Conservation (phyloP, 30 jellyfish, hydroid and myxozoan genomes). For the Hydractinia echinata region DNA sequence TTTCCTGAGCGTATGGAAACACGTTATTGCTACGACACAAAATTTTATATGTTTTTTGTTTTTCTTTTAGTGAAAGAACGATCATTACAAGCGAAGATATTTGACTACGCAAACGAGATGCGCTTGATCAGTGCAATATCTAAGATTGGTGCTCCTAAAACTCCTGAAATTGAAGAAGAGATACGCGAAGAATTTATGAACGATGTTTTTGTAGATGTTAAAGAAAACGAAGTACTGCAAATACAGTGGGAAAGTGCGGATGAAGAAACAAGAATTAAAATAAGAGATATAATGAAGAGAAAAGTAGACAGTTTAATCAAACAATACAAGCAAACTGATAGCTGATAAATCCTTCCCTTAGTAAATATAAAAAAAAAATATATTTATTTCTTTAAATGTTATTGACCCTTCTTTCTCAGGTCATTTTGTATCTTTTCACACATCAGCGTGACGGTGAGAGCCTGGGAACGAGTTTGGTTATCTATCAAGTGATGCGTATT, state of each 20-base stretch:
- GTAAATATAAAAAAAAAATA: too few relatives aligned
- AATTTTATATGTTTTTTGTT: neutral
- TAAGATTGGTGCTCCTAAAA: conserved; percentile 59
- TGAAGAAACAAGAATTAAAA: conserved; percentile 41
- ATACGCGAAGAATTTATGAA: conserved; percentile 57
- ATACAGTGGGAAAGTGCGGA: conserved; percentile 59
- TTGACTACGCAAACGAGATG: conserved; percentile 36
- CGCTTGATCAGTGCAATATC: conserved; percentile 72
- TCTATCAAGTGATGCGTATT: too few relatives aligned
- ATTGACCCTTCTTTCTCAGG: too few relatives aligned
- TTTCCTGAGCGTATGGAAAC: neutral
- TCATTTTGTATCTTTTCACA: too few relatives aligned
- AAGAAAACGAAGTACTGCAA: conserved; percentile 54
- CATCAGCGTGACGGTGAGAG: too few relatives aligned
- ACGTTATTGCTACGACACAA: neutral
- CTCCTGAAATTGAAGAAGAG: conserved; percentile 41
- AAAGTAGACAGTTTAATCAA: conserved; percentile 52
- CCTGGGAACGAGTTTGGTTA: too few relatives aligned
- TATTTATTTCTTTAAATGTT: too few relatives aligned
- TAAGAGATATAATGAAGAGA: conserved; percentile 44
- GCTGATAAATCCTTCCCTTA: neutral
- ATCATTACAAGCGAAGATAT: neutral
- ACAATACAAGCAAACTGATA: conserved; percentile 30
- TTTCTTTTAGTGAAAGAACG: neutral
- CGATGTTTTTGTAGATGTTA: conserved; percentile 53